Base-by-base conservation (phyloP, 2,888 invertebrate genomes). In the Meta bourneti region DNA sequence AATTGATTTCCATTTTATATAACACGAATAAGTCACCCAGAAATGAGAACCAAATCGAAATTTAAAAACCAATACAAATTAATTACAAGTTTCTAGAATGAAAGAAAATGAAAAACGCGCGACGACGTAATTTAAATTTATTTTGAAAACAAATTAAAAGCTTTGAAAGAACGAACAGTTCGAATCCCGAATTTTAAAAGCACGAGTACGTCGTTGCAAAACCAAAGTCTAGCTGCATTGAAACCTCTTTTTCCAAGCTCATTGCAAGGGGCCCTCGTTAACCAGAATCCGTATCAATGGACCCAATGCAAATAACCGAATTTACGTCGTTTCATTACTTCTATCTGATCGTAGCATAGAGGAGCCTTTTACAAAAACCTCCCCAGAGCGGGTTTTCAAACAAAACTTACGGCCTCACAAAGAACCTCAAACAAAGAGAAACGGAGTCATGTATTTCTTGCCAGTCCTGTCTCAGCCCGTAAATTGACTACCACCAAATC, bases 371-470 rank as follows among this genome's bases (percentile, higher is more conserved):
- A 71, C 13, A 83, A 83, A 72, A 81, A 72, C 52, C 74, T 75
- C 49, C 16, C 20, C 52, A 84, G 54, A 20, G 61, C 74, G 34
- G 75, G 84, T 84, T 75, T 79, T 54, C 74, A 84, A 75, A 72
- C 51, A 54, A 84, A 75, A 75, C 84, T 80, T 61, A 80, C 34
- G 69, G 34, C 71, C 83, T 74, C 84, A 84, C 74, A 84, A 84
- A 84, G 75, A 74, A 48, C 48, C 4, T 20, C 84, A 84, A 84
- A 84, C 84, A 84, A 84, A 84, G 74, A 48, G 48, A 52, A 84
- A 84, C 74, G 74, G 20, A 54, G 54, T n/a, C 75, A 75, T 54
- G 52, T 61, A 49, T 84, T 84, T 84, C 84, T 84, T 75, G 54
- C 5, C 54, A 7, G n/a, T 52, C 51, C 34, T 74, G 74, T 84